Evolutionary conservation across 2,888 invertebrate genomes (phyloP), one percentile per base, ranked within the genome.

Genomic region (Agonopterix arenella): DNA sequence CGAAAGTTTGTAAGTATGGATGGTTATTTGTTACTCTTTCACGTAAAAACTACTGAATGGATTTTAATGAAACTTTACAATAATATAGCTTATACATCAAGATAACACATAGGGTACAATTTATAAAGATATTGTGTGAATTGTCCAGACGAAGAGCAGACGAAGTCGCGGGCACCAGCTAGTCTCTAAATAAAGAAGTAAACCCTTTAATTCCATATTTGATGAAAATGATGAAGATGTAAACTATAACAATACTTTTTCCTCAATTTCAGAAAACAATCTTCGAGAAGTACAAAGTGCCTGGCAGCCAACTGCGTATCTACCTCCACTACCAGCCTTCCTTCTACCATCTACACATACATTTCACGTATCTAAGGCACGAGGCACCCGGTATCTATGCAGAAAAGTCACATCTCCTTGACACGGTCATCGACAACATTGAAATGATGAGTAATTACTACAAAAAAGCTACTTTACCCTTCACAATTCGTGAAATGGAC

Each of bases 291-390:
- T 98, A 95, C 81, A 91, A 91, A 10, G 63, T 99, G 1, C 82
- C 91, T 3, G 77, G 90, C 11, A 91, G 92, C 4, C 93, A 96
- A 69, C 77, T 98, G 28, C 91, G 98, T 18, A 91, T 96, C 54
- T 99, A 95, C 76, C 76, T 98, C 0, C 98, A 99, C 77, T 99
- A 99, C 81, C 98, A 97, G 68, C 99, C 99, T 0, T 96, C 98
- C 0, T 99, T 97, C 85, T 98, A 98, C 81, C 98, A 99, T 74
- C 89, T 99, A 0, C 99, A 99, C 76, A 91, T 99, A 0, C 99
- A 99, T 79, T 96, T 98, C 69, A 96, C 96, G 9, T 92, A 93
- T 51, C 75, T 98, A 2, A 90, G 91, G 45, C 93, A 93, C 83
- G 95, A 96, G 62, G 93, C 95, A 0, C 94, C 96, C 45, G 95